Conservation (phyloP, 2,888 invertebrate species). For the Eristalis pertinax region DNA sequence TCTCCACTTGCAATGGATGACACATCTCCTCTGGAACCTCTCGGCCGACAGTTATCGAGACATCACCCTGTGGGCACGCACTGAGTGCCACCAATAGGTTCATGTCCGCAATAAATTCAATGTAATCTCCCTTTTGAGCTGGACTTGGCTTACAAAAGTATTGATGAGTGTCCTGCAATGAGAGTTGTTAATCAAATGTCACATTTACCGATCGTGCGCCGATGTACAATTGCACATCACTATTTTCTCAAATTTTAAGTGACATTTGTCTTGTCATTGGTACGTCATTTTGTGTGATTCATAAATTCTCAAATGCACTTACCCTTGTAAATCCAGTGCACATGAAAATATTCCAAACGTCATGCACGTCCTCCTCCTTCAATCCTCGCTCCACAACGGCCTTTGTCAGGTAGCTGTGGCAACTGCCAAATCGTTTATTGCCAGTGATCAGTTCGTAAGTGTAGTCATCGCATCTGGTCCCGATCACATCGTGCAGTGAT, state of each 20-base stretch:
- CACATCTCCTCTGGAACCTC: constrained; percentile 80
- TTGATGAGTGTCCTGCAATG: constrained; percentile 80
- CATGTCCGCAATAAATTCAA: constrained; percentile 83
- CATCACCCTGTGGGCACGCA: constrained; percentile 82
- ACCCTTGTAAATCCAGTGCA: constrained; percentile 82
- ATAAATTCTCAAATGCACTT: constrained; percentile 3
- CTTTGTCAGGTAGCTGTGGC: constrained; percentile 81
- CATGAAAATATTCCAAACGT: constrained; percentile 83
- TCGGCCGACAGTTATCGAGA: constrained; percentile 80
- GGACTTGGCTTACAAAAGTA: constrained; percentile 83
- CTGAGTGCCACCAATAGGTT: constrained; percentile 82
- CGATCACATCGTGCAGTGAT: constrained; percentile 82
- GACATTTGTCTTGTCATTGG: not conserved
- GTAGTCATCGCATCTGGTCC: constrained; percentile 82
- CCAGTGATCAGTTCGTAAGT: constrained; percentile 82
- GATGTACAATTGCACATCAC: not conserved
- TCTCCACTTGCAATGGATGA: constrained; percentile 80
- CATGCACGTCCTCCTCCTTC: constrained; percentile 82
- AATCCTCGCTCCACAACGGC: constrained; percentile 80
- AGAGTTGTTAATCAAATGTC: not conserved
- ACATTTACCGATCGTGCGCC: too few species aligned
- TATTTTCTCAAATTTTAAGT: not conserved
- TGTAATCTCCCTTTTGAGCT: constrained; percentile 81
- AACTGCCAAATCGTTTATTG: constrained; percentile 80
- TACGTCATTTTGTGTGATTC: not conserved